Base-by-base conservation (phyloP, 2,113 vertebrate genomes). In the Hippocampus guttulatus region DNA sequence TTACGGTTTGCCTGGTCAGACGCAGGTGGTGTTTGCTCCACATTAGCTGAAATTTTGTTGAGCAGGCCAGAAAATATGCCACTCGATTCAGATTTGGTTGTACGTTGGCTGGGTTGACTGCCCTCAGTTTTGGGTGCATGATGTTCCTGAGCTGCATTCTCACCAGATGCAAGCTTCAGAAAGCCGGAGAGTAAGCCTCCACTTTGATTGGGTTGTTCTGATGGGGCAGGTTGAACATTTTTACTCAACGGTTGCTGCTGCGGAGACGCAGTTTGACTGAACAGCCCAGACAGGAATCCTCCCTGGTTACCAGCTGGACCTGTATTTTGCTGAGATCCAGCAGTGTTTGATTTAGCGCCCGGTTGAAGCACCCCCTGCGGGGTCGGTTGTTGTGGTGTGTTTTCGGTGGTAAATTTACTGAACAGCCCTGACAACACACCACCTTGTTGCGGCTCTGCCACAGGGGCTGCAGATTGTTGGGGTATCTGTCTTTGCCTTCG, bases 161-260 rank as follows among this genome's bases (percentile, higher is more conserved):
- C 92, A 68, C 86, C 85, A 64, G 93, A 90, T 79, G 92, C 84
- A 84, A 92, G 91, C 68, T 92, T 96, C 75, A 94, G 89, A 79
- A 93, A 79, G 57, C 85, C 89, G 33, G 91, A 91, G 64, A 92
- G 78, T 58, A 92, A 67, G 27, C 90, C 84, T 69, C 84, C 85
- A 78, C 85, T 67, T 70, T 91, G 85, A 87, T 38, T 73, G 3
- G 86, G 74, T 54, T 86, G 81, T 61, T 88, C 83, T 23, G 68
- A 58, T 66, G 76, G 52, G 54, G 71, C 64, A 43, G 84, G 74
- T 74, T 83, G 77, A 75, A 73, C 30, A 76, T 40, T 73, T 79
- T 79, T 86, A 6, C 18, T 43, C 67, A 77, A 55, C 21, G 79
- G 75, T 58, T 83, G 71, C 63, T 84, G 77, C 18, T 82, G 71